A percentile compares a stretch with the other conserved stretches of the same genome.
phyloP scores from a whole-genome alignment of 2,888 invertebrate species.

The Limnephilus marmoratus region DNA sequence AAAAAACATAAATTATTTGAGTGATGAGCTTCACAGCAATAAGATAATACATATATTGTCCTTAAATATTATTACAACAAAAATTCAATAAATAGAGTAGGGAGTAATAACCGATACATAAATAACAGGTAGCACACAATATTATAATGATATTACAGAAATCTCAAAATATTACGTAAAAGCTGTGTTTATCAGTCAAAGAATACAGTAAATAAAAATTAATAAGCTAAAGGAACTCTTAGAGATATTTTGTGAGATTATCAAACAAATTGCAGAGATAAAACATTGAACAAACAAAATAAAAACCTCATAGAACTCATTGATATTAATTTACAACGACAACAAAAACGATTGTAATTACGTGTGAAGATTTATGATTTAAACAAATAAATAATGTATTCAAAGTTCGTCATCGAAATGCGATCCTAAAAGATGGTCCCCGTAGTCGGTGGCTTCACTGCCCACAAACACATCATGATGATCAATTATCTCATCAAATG shows the following conservation, averaged over 20 bases:
- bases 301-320: background rate
- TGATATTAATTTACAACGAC: background rate
- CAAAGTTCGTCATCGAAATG: slow-evolving; percentile 90
- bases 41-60: background rate
- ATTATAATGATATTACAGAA: background rate
- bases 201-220: background rate
- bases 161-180: background rate
- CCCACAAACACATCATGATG: slow-evolving; percentile 95
- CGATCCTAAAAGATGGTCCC: slow-evolving; percentile 88
- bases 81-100: background rate
- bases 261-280: background rate
- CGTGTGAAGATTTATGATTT: too few species aligned
- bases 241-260: background rate
- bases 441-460: slow-evolving; percentile 93
- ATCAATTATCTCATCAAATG: slow-evolving; percentile 87
- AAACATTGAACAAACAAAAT: background rate
- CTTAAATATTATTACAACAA: background rate
- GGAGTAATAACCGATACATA: background rate
- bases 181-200: background rate
- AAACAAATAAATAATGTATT: slow-evolving; percentile 66
- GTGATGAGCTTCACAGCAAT: background rate
- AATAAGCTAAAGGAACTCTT: background rate
- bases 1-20: background rate
- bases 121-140: background rate
- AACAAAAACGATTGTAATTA: background rate